A percentile compares a stretch with the other conserved stretches of the same genome.
Evolutionary conservation across 1,140 invertebrate genomes (phyloP).

Genomic region (Oryzaephilus surinamensis): DNA sequence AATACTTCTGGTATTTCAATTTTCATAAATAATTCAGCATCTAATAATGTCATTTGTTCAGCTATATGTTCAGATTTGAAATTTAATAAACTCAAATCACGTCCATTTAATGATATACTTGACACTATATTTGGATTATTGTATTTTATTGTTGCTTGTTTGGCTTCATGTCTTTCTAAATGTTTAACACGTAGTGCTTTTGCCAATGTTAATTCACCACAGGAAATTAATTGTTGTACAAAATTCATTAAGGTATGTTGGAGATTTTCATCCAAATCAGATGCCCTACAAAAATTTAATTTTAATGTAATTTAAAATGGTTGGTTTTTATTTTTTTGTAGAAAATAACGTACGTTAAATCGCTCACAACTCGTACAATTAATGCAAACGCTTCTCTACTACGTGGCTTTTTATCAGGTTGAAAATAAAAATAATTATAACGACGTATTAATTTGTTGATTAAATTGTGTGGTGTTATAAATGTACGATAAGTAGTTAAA

Average conservation of each 20-base stretch:
- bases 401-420: slow-evolving; percentile 62
- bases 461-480: slow-evolving; percentile 78
- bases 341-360: slow-evolving; percentile 70
- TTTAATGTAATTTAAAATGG: slow-evolving; percentile 1
- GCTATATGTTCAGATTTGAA: slow-evolving; percentile 89
- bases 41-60: slow-evolving; percentile 96
- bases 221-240: slow-evolving; percentile 79
- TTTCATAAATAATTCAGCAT: slow-evolving; percentile 90
- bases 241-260: slow-evolving; percentile 78
- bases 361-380: slow-evolving; percentile 83
- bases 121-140: slow-evolving; percentile 16
- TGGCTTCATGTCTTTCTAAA: slow-evolving; percentile 73
- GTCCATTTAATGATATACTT: slow-evolving; percentile 31
- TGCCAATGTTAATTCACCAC: slow-evolving; percentile 77
- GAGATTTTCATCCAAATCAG: slow-evolving; percentile 67
- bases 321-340: neutral
- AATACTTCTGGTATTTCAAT: slow-evolving; percentile 96
- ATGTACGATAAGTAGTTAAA: slow-evolving; percentile 91
- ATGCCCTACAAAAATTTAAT: slow-evolving; percentile 48
- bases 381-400: slow-evolving; percentile 80
- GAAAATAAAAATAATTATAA: slow-evolving; percentile 72
- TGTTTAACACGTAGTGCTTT: slow-evolving; percentile 82
- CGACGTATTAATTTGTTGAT: slow-evolving; percentile 80
- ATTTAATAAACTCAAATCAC: slow-evolving; percentile 68
- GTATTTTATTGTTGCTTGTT: slow-evolving; percentile 29